Base-by-base conservation (phyloP, 2,888 invertebrate genomes). In the Schizaphis graminum region DNA sequence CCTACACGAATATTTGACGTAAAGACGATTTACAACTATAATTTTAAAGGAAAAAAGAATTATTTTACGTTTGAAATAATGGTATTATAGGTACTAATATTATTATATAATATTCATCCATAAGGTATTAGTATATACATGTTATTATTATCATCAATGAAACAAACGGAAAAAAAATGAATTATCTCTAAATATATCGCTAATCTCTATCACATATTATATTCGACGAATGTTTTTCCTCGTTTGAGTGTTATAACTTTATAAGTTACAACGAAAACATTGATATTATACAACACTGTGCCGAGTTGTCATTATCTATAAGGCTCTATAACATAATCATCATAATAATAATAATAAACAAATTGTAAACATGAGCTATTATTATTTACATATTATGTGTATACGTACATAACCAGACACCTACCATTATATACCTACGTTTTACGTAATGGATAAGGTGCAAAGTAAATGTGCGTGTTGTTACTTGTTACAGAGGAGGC, bases 161-260 rank as follows among this genome's bases (percentile, higher is more conserved):
- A 35, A 35, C 77, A 41, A 77, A 77, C 35, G 77, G 21, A 21
- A 35, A 35, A 41, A 77, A 77, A 77, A 21, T 77, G 77, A 35
- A 77, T 77, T 35, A 77, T 77, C 53, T 53, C 53, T 53, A 53
- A 67, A 67, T 67, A 21, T 53, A 90, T 90, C 47, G 4, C 3
- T 90, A 90, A 90, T 90, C 49, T 90, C 89, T 44, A 49, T 61
- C 21, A 57, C 41, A 88, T 28, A 41, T 41, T 41, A 49, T 49
- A 67, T 61, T 67, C 49, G 35, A 47, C 67, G 47, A 90, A 67
- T 67, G 90, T 90, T 67, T 90, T 91, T 84, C 41, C 77, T 91
- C 53, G 41, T 91, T 91, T 35, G 41, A 84, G 91, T 91, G 77
- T 77, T 77, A n/a, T 57, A 57, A 57, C 44, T 47, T 77, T 35